phyloP scores from a whole-genome alignment of 2,113 vertebrate species.

The Callaeas wilsoni region DNA sequence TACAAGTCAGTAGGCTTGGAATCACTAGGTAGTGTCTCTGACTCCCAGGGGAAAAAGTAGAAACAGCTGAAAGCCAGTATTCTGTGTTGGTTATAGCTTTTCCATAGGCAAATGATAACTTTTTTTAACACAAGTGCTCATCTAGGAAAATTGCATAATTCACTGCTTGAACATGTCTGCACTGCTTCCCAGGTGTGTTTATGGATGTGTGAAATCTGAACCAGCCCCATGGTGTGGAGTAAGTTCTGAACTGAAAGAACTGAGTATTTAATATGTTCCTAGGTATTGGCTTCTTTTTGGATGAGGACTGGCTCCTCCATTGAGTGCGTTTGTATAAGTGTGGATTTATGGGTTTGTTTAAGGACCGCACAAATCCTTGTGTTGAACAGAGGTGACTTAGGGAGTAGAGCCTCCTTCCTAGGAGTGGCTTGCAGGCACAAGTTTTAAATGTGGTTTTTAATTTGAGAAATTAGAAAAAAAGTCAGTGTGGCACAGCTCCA shows the following conservation, averaged over 20 bases:
- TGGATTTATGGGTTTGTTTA: neutral
- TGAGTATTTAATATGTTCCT: neutral
- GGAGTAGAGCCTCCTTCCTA: neutral
- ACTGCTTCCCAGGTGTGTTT: neutral
- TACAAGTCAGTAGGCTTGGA: neutral
- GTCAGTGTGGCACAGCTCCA: neutral
- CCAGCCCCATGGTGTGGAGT: neutral
- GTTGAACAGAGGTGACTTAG: neutral
- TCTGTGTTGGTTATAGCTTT: neutral
- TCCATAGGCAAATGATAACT: neutral
- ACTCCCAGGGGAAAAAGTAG: neutral
- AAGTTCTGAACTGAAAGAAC: neutral
- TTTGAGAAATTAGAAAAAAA: constrained; percentile 25
- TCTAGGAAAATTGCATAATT: neutral
- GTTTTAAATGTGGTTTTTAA: neutral
- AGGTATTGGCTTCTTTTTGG: neutral
- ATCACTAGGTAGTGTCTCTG: neutral
- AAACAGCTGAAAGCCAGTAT: neutral
- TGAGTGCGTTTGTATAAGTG: neutral
- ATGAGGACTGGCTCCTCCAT: neutral
- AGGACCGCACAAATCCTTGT: neutral
- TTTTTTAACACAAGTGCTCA: neutral
- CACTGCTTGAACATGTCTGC: neutral
- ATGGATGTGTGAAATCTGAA: neutral
- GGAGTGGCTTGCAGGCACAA: neutral